Percentiles rank a stretch among this genome's conserved stretches.
phyloP scores from a whole-genome alignment of 2,113 vertebrate genomes.

The Mustelus asterias region DNA sequence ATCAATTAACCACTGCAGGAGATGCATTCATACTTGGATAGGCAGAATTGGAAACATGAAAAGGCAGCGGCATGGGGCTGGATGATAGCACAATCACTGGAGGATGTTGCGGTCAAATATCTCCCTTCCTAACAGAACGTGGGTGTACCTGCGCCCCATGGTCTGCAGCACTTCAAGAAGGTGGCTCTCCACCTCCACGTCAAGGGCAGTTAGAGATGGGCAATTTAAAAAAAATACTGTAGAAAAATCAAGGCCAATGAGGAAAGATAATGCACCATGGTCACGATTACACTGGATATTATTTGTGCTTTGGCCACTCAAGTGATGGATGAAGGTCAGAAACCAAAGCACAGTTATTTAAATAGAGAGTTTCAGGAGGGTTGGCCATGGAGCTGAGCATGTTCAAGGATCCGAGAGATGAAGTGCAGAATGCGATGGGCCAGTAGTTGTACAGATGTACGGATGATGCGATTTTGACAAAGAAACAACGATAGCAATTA shows the following conservation, averaged over 20 bases:
- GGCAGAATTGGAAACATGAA: background rate
- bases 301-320: background rate
- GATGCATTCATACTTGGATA: background rate
- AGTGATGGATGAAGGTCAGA: background rate
- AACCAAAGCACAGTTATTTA: background rate
- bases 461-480: background rate
- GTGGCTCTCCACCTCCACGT: too few relatives aligned
- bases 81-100: background rate
- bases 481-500: background rate
- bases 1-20: background rate
- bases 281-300: background rate
- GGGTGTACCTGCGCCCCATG: too few relatives aligned
- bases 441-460: background rate
- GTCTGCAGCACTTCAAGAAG: too few relatives aligned
- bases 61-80: background rate
- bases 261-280: background rate
- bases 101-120: background rate
- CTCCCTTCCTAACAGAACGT: background rate
- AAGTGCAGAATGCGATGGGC: background rate
- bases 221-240: background rate
- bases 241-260: background rate
- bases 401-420: background rate
- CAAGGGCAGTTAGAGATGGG: too few relatives aligned
- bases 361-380: background rate
- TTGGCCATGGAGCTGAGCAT: background rate